Evolutionary conservation across 2,797 vertebrate genomes (phyloP), one percentile per base, ranked within the genome.

Genomic region (Neopelma chrysocephalum): DNA sequence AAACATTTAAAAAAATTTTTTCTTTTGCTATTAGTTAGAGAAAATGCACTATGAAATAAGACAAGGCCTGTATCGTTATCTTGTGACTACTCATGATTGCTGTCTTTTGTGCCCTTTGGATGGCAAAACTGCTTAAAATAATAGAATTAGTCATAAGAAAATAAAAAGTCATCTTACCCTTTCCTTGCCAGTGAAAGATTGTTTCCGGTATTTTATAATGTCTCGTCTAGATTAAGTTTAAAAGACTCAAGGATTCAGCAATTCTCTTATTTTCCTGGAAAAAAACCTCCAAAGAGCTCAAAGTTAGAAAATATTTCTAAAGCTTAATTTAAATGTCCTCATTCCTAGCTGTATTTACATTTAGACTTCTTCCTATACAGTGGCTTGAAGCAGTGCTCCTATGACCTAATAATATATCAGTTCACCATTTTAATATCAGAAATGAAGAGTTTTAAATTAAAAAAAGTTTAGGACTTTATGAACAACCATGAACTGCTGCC

Each of bases 201-300:
- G 4, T 90, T 95, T 96, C 94, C 90, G 96, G 66, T 70, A 50
- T 26, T 91, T 93, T 71, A 56, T 95, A 81, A 84, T n/a, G 42
- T 71, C 75, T 94, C 42, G 0, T 61, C 50, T 89, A 91, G 42
- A 69, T 66, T 86, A 82, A 79, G 17, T 92, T 95, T n/a, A 73
- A 82, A 93, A 79, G 23, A 66, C 38, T 64, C 25, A 62, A 81
- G 12, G 45, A 86, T 86, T 84, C 58, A 82, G 29, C 38, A 77
- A 80, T 71, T 83, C 18, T 66, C 8, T 58, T 85, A 70, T 81
- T 81, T 80, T 42, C 47, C 32, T 31, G 25, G 11, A 20, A 1
- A 65, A 89, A 93, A 91, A 57, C 22, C 7, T 70, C 27, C n/a
- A 72, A 89, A 68, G 16, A 83, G 4, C 18, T 92, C 56, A 61